Percentiles rank a stretch among this genome's conserved stretches.
These are phyloP conservation scores for Mallotus villosus DNA, from an alignment of 2,797 vertebrate species.

Conservation along the genomic window DNA sequence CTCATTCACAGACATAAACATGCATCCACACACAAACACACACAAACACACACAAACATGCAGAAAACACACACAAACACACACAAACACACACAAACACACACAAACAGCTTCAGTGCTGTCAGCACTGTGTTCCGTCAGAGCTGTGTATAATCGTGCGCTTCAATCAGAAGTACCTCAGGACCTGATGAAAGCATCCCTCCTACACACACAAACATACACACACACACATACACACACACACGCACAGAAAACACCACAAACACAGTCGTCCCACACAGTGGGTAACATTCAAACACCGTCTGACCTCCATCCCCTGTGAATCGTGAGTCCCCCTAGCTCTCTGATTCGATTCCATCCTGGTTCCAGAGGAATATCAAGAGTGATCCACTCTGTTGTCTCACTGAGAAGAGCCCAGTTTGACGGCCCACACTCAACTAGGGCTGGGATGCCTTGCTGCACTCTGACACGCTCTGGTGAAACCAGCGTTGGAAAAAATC, in stretches of 20 bases:
- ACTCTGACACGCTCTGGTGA: not conserved
- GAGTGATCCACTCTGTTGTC: too few relatives aligned
- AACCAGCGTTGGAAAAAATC: not conserved
- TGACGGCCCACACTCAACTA: not conserved
- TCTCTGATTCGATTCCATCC: too few relatives aligned
- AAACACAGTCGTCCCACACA: too few relatives aligned
- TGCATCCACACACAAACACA: constrained; percentile 20
- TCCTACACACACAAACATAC: not conserved
- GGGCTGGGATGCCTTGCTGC: not conserved
- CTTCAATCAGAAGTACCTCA: too few relatives aligned
- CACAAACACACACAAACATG: constrained; percentile 1
- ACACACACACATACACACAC: constrained; percentile 4
- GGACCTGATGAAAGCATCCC: not conserved
- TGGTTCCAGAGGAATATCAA: too few relatives aligned
- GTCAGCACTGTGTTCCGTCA: too few relatives aligned
- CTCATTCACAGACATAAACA: constrained; percentile 10
- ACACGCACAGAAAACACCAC: not conserved
- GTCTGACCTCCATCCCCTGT: not conserved
- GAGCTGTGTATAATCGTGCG: too few relatives aligned
- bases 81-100: constrained; percentile 10
- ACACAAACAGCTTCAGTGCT: not conserved
- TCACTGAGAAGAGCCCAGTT: not conserved
- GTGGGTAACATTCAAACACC: not conserved
- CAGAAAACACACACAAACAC: not conserved
- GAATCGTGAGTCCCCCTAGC: too few relatives aligned